Base-by-base conservation (phyloP, 1,140 invertebrate species). In the Heliothis virescens region DNA sequence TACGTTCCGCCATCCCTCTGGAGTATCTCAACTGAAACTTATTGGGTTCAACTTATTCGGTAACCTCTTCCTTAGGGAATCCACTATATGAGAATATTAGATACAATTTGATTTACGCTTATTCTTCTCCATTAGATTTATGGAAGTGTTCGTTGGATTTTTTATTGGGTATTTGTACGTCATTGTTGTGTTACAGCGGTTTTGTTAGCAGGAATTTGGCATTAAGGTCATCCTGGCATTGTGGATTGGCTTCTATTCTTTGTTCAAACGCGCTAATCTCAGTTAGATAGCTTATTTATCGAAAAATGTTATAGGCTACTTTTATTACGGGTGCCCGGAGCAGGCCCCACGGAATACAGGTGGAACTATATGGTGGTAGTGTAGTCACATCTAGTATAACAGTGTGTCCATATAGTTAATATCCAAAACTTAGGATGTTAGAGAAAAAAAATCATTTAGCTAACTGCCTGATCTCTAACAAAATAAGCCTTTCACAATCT, bases 1-100 rank as follows among this genome's bases (percentile, higher is more conserved):
- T 76, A 62, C 57, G 47, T 47, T 75, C 72, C 26, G 15, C 57
- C 60, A 12, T 55, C 72, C 62, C 79, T 55, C 79, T 63, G 62
- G 79, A 63, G 72, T 69, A 75, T 67, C 72, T 80, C 79, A 41
- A 80, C 74, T 76, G 74, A 65, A 76, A 76, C 80, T 85, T 85
- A 85, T 85, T 73, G 84, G 80, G 79, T 85, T 71, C 75, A 84
- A 84, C 79, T 86, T 84, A 86, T 82, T 86, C 82, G 81, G 82
- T 81, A 84, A 84, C 67, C 63, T 65, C 16, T 1, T 41, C 60
- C 26, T 59, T 11, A 52, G 52, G 62, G 74, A 65, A 53, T 76
- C 52, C 18, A 65, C 26, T 65, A 60, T 76, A 52, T 76, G 59
- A 76, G 65, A 76, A 76, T 76, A 76, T 65, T 76, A 63, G 47